phyloP scores from a whole-genome alignment of 2,888 invertebrate species.

The Pachydiplax longipennis region DNA sequence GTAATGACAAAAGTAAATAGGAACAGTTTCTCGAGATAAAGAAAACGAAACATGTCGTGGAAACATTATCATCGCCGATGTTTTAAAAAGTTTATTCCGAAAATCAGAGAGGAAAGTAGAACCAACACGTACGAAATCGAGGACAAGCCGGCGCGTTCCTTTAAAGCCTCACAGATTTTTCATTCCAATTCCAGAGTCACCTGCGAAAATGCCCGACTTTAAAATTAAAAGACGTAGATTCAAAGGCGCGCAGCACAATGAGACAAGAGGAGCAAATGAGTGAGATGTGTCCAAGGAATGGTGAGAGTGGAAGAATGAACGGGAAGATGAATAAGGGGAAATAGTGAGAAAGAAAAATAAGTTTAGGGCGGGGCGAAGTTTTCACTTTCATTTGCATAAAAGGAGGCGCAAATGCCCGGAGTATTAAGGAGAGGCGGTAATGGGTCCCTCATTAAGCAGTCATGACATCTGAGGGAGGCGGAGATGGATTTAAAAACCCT shows the following conservation, averaged over 20 bases:
- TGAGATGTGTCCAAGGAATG: no score
- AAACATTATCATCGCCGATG: no score
- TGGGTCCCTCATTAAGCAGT: constrained; percentile 38
- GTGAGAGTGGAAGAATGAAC: not conserved
- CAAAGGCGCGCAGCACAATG: not conserved
- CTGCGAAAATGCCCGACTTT: not conserved
- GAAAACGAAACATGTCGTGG: no score
- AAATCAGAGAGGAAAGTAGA: no score
- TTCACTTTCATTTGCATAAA: constrained; percentile 42
- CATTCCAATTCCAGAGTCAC: not conserved
- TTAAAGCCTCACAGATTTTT: not conserved
- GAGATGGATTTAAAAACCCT: not conserved
- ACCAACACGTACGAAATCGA: no score
- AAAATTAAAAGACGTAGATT: not conserved
- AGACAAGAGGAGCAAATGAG: not conserved
- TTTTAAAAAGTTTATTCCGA: no score
- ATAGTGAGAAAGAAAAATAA: not conserved
- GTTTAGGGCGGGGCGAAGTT: not conserved
- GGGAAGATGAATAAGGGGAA: not conserved
- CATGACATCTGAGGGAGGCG: constrained; percentile 18
- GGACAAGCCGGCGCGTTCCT: not conserved
- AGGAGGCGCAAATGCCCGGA: not conserved
- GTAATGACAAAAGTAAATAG: no score
- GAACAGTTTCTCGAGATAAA: no score
- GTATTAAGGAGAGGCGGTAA: constrained; percentile 36